Base-by-base conservation (phyloP, 2,888 invertebrate genomes). In the Pachliopta kotzebuea region DNA sequence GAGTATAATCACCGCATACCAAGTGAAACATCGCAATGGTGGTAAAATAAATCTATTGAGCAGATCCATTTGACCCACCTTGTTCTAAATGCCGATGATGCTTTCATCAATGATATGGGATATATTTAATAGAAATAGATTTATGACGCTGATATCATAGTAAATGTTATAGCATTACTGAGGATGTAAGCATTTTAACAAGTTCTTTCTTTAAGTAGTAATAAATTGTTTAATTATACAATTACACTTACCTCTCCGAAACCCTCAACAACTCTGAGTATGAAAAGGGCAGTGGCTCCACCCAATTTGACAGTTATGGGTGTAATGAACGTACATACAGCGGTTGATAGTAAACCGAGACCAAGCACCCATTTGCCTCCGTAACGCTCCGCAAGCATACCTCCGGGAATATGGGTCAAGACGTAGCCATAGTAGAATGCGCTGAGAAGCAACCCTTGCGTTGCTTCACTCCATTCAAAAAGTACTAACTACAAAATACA, bases 391-490 rank as follows among this genome's bases (percentile, higher is more conserved):
- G 97, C 95, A 60, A 97, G 75, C 78, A 96, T 93, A 37, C 97
- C 97, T 29, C 97, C 97, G 0, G 97, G 97, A 17, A 97, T 83
- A 74, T 97, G 97, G 0, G 96, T 96, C 0, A 96, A 65, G 1
- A 97, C 93, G 80, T 97, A 97, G 0, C 97, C 97, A 88, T 96
- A 96, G 85, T 96, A 97, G 81, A 97, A 97, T 0, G 96, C 94
- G 20, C 96, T 95, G 0, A 97, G 88, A 17, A 97, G 93, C n/a
- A 96, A 76, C 0, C 97, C 97, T 86, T 96, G 95, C 0, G 94
- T 92, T 23, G 93, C 85, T 81, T 95, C 94, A 58, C 93, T 93
- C 96, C 96, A 96, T 57, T 94, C 93, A 73, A 94, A 95, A 18
- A 83, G 65, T 2, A 76, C 67, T 2, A 69, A 23, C 85, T 85